phyloP scores from a whole-genome alignment of 2,888 invertebrate genomes.

The Ceramica pisi region DNA sequence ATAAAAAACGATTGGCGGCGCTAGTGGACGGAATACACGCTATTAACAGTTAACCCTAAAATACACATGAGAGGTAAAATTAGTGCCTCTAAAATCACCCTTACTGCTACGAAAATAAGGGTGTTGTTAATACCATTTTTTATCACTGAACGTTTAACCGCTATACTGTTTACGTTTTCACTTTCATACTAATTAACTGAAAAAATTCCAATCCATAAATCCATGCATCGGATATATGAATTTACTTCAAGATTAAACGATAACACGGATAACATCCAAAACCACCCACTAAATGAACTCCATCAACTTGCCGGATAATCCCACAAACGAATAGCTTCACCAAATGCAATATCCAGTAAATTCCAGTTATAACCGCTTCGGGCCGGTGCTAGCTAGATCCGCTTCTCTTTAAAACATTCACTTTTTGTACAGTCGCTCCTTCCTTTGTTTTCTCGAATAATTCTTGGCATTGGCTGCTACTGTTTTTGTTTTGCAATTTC shows the following conservation, averaged over 20 bases:
- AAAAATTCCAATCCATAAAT: too few species aligned
- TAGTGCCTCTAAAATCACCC: too few species aligned
- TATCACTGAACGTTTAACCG: too few species aligned
- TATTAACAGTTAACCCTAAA: too few species aligned
- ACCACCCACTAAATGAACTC: slow-evolving; percentile 16
- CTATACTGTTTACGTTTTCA: too few species aligned
- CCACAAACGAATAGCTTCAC: slow-evolving; percentile 13
- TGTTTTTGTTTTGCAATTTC: slow-evolving; percentile 39
- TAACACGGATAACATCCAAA: neutral
- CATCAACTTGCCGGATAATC: slow-evolving; percentile 18
- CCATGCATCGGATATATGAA: too few species aligned
- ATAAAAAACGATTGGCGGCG: too few species aligned
- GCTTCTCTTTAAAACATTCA: slow-evolving; percentile 48
- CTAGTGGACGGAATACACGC: too few species aligned
- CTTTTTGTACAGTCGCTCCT: slow-evolving; percentile 28
- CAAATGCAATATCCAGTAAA: slow-evolving; percentile 35
- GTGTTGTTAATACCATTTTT: too few species aligned
- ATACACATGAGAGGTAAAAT: too few species aligned
- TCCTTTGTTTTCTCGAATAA: slow-evolving; percentile 55
- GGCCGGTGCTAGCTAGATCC: slow-evolving; percentile 9
- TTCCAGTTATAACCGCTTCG: slow-evolving; percentile 40
- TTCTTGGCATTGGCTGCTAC: slow-evolving; percentile 23
- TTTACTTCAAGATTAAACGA: neutral
- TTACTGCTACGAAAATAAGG: too few species aligned
- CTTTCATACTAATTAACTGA: too few species aligned